Evolutionary conservation across 2,888 invertebrate species (phyloP).

Genomic region (Netelia melanura): DNA sequence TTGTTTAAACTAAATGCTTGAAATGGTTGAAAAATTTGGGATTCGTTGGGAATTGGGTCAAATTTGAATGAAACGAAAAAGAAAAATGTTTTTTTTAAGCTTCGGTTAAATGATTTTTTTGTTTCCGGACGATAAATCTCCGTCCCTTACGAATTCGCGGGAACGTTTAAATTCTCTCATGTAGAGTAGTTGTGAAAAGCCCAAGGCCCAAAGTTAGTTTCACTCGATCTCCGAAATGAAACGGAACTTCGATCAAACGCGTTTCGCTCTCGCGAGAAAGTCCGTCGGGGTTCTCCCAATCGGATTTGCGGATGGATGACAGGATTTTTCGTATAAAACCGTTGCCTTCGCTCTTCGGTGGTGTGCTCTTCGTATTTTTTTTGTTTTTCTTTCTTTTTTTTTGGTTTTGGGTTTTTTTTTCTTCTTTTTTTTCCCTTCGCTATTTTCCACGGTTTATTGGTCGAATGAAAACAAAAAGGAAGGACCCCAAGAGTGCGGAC

Average conservation of each 20-base stretch:
- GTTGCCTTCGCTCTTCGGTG: neutral
- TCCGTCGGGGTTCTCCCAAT: slow-evolving; percentile 20
- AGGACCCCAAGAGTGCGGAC: neutral
- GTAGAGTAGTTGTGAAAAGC: no score
- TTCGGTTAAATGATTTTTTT: no score
- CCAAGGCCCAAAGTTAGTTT: no score
- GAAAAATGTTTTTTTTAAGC: no score
- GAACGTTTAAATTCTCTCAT: no score
- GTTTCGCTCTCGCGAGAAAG: neutral
- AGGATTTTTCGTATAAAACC: slow-evolving; percentile 26
- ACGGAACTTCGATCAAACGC: slow-evolving; percentile 8
- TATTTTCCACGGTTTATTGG: slow-evolving; percentile 21
- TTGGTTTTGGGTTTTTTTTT: neutral
- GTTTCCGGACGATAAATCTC: no score
- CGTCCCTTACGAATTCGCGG: no score
- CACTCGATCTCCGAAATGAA: slow-evolving; percentile 10
- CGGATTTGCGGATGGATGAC: slow-evolving; percentile 45
- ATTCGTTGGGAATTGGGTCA: no score
- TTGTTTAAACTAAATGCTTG: no score
- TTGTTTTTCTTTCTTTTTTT: slow-evolving; percentile 14
- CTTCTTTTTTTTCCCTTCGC: slow-evolving; percentile 5
- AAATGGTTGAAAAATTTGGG: no score
- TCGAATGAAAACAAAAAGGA: slow-evolving; percentile 5
- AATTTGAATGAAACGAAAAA: no score
- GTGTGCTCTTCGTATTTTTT: neutral